Base-by-base conservation (phyloP, 2,113 vertebrate genomes). In the Cynoglossus semilaevis region DNA sequence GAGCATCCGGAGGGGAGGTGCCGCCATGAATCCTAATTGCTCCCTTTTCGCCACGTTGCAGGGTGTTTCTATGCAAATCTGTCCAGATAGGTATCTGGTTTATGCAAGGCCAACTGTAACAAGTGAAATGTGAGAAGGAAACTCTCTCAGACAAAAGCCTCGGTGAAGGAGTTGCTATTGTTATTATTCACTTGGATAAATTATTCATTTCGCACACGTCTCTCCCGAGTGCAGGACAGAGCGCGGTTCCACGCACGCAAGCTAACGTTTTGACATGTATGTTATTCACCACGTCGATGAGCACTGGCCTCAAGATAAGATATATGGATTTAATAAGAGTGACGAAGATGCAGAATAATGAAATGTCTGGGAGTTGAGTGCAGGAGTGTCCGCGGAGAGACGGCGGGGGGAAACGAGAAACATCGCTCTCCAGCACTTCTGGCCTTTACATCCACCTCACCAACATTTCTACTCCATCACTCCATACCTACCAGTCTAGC, bases 51-150 rank as follows among this genome's bases (percentile, higher is more conserved):
- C 76, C 77, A 79, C 68, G 60, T 84, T 76, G 65, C 71, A 54
- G 77, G 77, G 82, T 66, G 79, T 79, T 88, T 86, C 82, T 84
- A 89, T 89, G 87, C 86, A 88, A 89, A 90, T 90, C 58, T 78
- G 69, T 75, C 83, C 72, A 58, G 75, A 79, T 75, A 85, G 81
- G 70, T 74, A 84, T 82, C 65, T 65, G 52, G 74, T 85, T 76
- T 81, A 76, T 83, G 66, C 83, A 79, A 83, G 73, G 70, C 77
- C 64, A 58, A 82, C 64, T 80, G 75, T 81, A 77, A 74, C 68
- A 80, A 72, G 51, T 52, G 70, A 75, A 74, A 77, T 72, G 73
- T 67, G 79, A 81, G 72, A 59, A 59, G 70, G 65, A 67, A 84
- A 82, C 73, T 71, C 59, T 62, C 60, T 47, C 74, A 79, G 68